These are phyloP conservation scores for Conus canariensis DNA, from an alignment of 2,888 invertebrate species.

Conservation along the genomic window DNA sequence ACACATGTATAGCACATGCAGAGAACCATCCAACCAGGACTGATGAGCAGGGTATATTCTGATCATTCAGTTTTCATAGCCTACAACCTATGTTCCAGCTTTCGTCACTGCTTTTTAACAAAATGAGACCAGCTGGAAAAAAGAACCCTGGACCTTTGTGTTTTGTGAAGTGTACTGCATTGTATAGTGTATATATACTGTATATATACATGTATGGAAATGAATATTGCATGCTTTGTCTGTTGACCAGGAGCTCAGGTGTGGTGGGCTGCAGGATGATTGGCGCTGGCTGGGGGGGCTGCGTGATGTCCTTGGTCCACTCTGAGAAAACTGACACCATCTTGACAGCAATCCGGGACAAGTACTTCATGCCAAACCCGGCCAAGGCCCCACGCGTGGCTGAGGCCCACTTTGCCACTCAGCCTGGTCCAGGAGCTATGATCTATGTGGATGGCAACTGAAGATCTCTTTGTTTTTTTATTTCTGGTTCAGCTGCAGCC, in stretches of 20 bases:
- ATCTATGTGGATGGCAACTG: conserved; percentile 57
- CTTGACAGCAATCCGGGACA: conserved; percentile 84
- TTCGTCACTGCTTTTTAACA: too few species aligned
- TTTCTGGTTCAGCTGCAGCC: background rate
- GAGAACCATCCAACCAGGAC: too few species aligned
- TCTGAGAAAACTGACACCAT: conserved; percentile 83
- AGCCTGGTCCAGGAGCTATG: conserved; percentile 78
- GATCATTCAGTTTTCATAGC: too few species aligned
- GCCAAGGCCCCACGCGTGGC: conserved; percentile 81
- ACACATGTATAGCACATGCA: too few species aligned
- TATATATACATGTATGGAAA: too few species aligned
- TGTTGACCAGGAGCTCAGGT: conserved; percentile 78
- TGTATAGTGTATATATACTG: too few species aligned
- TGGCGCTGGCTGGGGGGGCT: conserved; percentile 99
- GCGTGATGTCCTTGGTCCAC: conserved; percentile 91
- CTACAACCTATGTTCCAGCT: too few species aligned
- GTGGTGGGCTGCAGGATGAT: conserved; percentile 94
- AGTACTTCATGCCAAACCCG: conserved; percentile 84
- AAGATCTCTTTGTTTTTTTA: background rate
- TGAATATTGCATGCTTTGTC: too few species aligned
- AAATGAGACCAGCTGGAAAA: too few species aligned
- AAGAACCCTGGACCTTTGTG: too few species aligned
- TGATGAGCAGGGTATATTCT: too few species aligned
- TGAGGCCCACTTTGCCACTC: conserved; percentile 86
- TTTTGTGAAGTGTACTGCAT: too few species aligned